Percentiles rank a stretch among this genome's conserved stretches.
These are phyloP conservation scores for Liparis tanakae DNA, from an alignment of 2,797 vertebrate genomes.

Conservation along the genomic window DNA sequence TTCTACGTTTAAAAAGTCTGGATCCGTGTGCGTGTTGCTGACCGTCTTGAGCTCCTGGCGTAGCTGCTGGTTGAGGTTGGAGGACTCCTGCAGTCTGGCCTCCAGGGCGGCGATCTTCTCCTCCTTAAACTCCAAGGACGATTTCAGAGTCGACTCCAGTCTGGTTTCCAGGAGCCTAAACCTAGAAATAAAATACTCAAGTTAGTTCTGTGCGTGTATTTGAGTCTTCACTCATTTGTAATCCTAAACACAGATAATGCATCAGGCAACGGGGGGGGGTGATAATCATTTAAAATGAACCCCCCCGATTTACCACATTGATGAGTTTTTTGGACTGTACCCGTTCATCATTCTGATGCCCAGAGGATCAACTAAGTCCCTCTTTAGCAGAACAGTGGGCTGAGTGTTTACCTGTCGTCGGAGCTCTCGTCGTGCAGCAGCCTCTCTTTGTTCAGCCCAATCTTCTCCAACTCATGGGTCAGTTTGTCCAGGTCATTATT, in stretches of 20 bases:
- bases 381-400: neutral
- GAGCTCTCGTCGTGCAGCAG: constrained; percentile 92
- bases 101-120: constrained; percentile 98
- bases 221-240: neutral
- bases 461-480: constrained; percentile 97
- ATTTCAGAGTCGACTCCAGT: constrained; percentile 95
- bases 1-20: constrained; percentile 1
- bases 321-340: constrained; percentile 2
- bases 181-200: constrained; percentile 70
- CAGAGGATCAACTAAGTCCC: neutral
- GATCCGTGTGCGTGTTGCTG: constrained; percentile 57
- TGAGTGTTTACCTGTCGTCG: constrained; percentile 88
- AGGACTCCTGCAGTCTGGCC: constrained; percentile 96
- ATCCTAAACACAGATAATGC: constrained; percentile 6
- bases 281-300: constrained; percentile 20
- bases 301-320: neutral
- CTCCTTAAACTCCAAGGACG: constrained; percentile 98
- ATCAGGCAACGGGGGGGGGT: neutral
- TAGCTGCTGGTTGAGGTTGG: constrained; percentile 96
- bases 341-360: constrained; percentile 19
- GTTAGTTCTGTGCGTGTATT: neutral
- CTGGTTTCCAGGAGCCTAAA: constrained; percentile 96
- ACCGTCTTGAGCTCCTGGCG: constrained; percentile 98
- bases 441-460: constrained; percentile 96
- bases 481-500: constrained; percentile 98